Evolutionary conservation across 2,113 vertebrate species (phyloP).

Genomic region (Clarias gariepinus): DNA sequence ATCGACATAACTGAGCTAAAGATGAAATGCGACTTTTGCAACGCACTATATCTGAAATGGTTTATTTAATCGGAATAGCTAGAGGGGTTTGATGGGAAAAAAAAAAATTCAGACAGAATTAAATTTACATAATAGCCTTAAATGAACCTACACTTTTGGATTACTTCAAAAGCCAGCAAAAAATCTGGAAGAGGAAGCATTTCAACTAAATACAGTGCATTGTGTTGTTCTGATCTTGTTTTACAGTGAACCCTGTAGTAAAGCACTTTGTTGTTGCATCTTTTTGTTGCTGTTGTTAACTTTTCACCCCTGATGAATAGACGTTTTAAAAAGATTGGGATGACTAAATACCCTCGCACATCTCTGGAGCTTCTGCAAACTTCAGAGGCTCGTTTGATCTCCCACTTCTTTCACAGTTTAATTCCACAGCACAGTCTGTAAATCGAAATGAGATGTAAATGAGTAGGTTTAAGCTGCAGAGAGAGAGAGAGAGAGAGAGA

Average conservation of each 20-base stretch:
- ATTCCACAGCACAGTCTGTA: conserved; percentile 35
- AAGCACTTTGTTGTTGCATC: background rate
- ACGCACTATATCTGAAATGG: conserved; percentile 43
- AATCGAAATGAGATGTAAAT: conserved; percentile 55
- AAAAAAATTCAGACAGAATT: conserved; percentile 61
- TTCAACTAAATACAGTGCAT: background rate
- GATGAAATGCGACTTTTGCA: background rate
- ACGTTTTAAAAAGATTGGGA: background rate
- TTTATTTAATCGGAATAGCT: conserved; percentile 60
- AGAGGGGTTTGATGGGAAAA: background rate
- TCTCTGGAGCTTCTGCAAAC: conserved; percentile 5
- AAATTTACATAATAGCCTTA: conserved; percentile 51
- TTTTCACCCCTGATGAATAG: background rate
- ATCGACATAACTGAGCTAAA: background rate
- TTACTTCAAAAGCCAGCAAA: conserved; percentile 48
- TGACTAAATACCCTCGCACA: background rate
- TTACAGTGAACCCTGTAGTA: background rate
- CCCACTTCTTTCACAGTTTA: background rate
- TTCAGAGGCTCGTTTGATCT: conserved; percentile 14
- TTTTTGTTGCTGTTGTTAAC: background rate
- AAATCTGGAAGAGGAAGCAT: conserved; percentile 13
- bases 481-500: conserved; percentile 1
- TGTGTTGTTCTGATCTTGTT: background rate
- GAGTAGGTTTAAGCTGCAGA: conserved; percentile 7
- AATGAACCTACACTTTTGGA: conserved; percentile 51